phyloP scores from a whole-genome alignment of 2,113 vertebrate genomes.

The Carassius gibelio region DNA sequence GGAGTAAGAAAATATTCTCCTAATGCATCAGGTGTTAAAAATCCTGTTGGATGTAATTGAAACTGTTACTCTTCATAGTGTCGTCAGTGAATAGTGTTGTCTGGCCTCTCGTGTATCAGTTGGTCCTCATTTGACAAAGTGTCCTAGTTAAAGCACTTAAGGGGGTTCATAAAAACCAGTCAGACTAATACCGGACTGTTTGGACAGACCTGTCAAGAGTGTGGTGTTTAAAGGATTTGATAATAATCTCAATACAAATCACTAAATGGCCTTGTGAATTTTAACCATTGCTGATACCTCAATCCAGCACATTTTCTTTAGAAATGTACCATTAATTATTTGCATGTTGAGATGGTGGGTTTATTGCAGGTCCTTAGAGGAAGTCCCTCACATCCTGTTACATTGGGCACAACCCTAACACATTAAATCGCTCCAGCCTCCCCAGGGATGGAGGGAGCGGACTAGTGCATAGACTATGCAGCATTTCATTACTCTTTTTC shows the following conservation, averaged over 20 bases:
- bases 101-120: not conserved
- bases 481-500: not conserved
- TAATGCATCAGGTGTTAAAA: not conserved
- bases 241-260: not conserved
- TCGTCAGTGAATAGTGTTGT: not conserved
- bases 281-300: not conserved
- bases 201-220: not conserved
- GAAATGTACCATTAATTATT: constrained; percentile 4
- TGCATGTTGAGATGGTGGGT: constrained; percentile 18
- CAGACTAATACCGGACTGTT: constrained; percentile 11
- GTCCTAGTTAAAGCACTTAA: not conserved
- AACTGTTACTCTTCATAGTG: not conserved
- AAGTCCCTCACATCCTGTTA: constrained; percentile 73
- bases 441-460: constrained; percentile 45
- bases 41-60: not conserved
- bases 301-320: too few relatives aligned
- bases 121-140: not conserved
- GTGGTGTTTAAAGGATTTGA: constrained; percentile 7
- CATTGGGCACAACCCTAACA: constrained; percentile 64
- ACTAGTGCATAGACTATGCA: constrained; percentile 47
- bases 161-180: constrained; percentile 35
- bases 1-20: not conserved
- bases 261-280: not conserved
- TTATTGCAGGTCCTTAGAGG: constrained; percentile 58
- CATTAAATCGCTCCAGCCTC: constrained; percentile 56